Evolutionary conservation across 2,797 vertebrate species (phyloP).

Genomic region (Nasua narica): DNA sequence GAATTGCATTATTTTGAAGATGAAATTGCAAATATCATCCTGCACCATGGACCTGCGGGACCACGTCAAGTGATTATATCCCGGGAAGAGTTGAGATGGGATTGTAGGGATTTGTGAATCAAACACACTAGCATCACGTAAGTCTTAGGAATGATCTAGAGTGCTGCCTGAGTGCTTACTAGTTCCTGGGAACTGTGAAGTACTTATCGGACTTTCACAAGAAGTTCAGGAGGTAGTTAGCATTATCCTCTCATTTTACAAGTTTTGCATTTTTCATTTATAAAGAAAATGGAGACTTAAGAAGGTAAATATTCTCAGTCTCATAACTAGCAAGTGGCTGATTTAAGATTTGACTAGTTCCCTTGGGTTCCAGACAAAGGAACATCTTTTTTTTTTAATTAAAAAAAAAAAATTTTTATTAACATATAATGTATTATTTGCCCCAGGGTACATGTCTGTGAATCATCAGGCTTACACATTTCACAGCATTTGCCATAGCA

Average conservation of each 20-base stretch:
- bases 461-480: too few relatives aligned
- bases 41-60: neutral
- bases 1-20: neutral
- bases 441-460: too few relatives aligned
- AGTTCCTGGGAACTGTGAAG: neutral
- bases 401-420: too few relatives aligned
- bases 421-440: too few relatives aligned
- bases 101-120: neutral
- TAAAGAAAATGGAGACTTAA: neutral
- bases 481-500: too few relatives aligned
- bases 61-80: neutral
- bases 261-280: neutral
- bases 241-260: neutral
- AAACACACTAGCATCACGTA: neutral
- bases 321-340: neutral
- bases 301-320: neutral
- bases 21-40: neutral
- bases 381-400: too few relatives aligned
- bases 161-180: neutral
- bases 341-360: neutral
- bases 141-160: neutral
- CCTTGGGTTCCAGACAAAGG: neutral
- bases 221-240: neutral
- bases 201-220: neutral
- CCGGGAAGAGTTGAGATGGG: neutral